Evolutionary conservation across 30 jellyfish, hydroid and myxozoan species (phyloP).

Genomic region (Clytia hemisphaerica): DNA sequence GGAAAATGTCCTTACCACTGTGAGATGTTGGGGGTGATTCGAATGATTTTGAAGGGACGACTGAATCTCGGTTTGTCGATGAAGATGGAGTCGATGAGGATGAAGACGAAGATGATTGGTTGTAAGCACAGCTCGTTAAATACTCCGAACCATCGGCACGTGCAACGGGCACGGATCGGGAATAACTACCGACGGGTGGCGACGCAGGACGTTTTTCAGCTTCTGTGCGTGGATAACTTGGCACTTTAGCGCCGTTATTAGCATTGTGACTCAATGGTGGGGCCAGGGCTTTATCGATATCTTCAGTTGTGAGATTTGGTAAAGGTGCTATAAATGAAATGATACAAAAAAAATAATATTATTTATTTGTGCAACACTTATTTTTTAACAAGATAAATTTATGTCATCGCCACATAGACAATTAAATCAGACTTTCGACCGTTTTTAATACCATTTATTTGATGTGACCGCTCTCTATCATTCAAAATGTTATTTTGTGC

Average conservation of each 20-base stretch:
- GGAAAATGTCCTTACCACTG: conserved; percentile 32
- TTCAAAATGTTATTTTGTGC: not conserved
- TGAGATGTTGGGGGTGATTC: conserved; percentile 48
- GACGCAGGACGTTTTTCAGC: conserved; percentile 93
- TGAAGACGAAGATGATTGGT: conserved; percentile 35
- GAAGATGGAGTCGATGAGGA: conserved; percentile 40
- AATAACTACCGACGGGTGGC: conserved; percentile 70
- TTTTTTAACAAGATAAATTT: not conserved
- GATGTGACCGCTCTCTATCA: not conserved
- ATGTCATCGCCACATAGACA: too few species aligned
- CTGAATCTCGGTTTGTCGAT: conserved; percentile 78
- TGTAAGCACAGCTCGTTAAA: conserved; percentile 95
- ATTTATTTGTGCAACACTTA: too few species aligned
- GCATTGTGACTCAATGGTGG: conserved; percentile 85
- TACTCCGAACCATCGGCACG: conserved; percentile 98
- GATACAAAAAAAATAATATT: not conserved
- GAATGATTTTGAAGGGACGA: conserved; percentile 85
- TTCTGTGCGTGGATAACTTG: conserved; percentile 65
- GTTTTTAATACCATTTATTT: not conserved
- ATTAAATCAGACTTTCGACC: too few species aligned
- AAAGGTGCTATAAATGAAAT: conserved; percentile 69
- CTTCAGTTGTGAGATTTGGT: conserved; percentile 96
- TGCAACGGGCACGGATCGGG: conserved; percentile 99
- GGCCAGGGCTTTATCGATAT: conserved; percentile 94
- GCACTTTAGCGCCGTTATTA: conserved; percentile 43